phyloP scores from a whole-genome alignment of 2,888 invertebrate species.

The Drosophila kanekoi region DNA sequence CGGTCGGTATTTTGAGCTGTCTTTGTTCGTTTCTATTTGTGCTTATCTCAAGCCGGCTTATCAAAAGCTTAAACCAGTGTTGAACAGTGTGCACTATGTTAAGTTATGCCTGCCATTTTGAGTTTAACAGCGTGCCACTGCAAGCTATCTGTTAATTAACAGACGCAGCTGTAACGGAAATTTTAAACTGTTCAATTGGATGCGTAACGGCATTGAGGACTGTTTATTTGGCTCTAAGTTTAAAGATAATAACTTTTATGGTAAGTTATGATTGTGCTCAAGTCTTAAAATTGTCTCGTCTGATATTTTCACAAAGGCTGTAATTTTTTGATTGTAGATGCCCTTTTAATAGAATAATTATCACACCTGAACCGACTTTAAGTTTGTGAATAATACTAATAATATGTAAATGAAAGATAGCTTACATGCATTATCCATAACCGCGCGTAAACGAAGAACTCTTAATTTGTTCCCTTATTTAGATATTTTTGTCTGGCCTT shows the following conservation, averaged over 20 bases:
- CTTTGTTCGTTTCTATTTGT: conserved; percentile 18
- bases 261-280: too few relatives aligned
- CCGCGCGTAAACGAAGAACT: background rate
- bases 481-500: background rate
- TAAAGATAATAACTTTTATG: background rate
- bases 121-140: conserved; percentile 24
- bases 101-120: conserved; percentile 20
- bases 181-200: too few relatives aligned
- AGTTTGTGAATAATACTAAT: too few relatives aligned
- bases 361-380: too few relatives aligned
- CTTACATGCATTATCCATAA: too few relatives aligned
- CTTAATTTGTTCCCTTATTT: background rate
- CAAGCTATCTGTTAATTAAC: background rate
- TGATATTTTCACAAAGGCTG: too few relatives aligned
- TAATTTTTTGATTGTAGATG: too few relatives aligned
- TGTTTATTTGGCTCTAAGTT: too few relatives aligned
- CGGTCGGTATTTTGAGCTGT: background rate
- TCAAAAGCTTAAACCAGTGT: conserved; percentile 24
- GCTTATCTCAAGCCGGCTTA: conserved; percentile 48
- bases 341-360: too few relatives aligned
- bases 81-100: background rate
- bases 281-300: too few relatives aligned
- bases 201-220: too few relatives aligned
- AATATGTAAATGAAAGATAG: too few relatives aligned
- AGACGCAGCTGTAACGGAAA: background rate